Base-by-base conservation (phyloP, 2,113 vertebrate species). In the Ramphastos sulfuratus region DNA sequence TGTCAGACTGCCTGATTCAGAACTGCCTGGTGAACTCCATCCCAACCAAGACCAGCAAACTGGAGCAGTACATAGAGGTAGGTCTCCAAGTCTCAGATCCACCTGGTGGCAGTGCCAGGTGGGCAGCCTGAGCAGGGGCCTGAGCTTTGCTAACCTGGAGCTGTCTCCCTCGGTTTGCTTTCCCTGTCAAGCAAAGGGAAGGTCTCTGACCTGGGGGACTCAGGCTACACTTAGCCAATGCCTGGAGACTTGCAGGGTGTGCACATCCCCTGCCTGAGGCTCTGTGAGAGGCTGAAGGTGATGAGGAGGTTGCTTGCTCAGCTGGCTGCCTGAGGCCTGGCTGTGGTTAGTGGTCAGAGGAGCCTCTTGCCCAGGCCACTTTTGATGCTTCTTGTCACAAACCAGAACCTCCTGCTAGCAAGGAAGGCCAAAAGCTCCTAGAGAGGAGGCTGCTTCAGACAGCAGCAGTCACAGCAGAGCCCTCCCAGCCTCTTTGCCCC, bases 11-110 rank as follows among this genome's bases (percentile, higher is more conserved):
- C 94, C 98, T 99, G 94, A 99, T 99, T 95, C 98, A 98, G 50
- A 98, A 99, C 90, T 99, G 99, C 81, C 96, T 99, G 84, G 97
- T 99, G 77, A 97, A 98, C 90, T 99, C 99, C 39, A 99, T 99
- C 81, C 99, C 99, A 5, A 98, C 96, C 50, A 98, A 98, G 42
- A 99, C 98, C 97, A 99, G 97, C 97, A 98, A 99, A 85, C 98
- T 99, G 30, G 98, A 98, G 42, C 98, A 99, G 63, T 99, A 99
- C 69, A 96, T 97, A n/a, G 98, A 97, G 97, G 99, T 99, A 98
- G 59, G 97, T 63, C 16, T 61, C 73, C 25, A 70, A 12, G 1
- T 9, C 69, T 39, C 31, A 37, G 31, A 13, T 21, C 24, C 20
- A 1, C 2, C 4, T 8, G 18, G 28, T 15, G 25, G 58, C 35